A percentile compares a stretch with the other conserved stretches of the same genome.
These are phyloP conservation scores for Scomber scombrus DNA, from an alignment of 2,113 vertebrate species.

Conservation along the genomic window DNA sequence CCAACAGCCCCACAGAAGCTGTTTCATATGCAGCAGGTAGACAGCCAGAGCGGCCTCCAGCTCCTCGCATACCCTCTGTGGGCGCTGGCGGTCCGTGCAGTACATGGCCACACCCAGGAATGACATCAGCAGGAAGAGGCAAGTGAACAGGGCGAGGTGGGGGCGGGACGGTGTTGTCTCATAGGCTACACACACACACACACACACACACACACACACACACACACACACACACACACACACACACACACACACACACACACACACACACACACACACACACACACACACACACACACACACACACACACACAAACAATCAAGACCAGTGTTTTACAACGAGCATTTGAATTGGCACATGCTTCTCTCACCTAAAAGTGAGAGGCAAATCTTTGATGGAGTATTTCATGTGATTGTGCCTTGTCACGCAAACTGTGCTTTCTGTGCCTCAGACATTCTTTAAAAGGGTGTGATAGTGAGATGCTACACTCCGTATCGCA, in stretches of 20 bases:
- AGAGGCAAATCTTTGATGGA: background rate
- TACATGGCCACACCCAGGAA: constrained; percentile 87
- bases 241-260: no score
- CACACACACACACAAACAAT: background rate
- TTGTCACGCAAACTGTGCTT: constrained; percentile 29
- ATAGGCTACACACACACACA: constrained; percentile 73
- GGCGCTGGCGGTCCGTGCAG: constrained; percentile 83
- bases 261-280: no score
- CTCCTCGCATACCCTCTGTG: constrained; percentile 86
- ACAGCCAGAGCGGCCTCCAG: constrained; percentile 87
- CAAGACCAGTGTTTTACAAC: constrained; percentile 1
- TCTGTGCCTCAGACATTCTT: constrained; percentile 21
- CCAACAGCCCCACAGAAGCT: constrained; percentile 88
- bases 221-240: no score
- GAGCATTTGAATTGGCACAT: constrained; percentile 16
- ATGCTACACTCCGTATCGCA: background rate
- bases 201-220: background rate
- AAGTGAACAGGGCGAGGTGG: constrained; percentile 84
- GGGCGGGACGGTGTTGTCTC: constrained; percentile 81
- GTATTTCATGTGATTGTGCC: constrained; percentile 13
- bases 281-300: no score
- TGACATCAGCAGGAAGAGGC: constrained; percentile 88
- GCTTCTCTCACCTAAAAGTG: background rate
- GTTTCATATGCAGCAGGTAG: constrained; percentile 87
- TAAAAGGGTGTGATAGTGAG: constrained; percentile 10